Evolutionary conservation across 2,113 vertebrate species (phyloP).

Genomic region (Pteropus alecto): DNA sequence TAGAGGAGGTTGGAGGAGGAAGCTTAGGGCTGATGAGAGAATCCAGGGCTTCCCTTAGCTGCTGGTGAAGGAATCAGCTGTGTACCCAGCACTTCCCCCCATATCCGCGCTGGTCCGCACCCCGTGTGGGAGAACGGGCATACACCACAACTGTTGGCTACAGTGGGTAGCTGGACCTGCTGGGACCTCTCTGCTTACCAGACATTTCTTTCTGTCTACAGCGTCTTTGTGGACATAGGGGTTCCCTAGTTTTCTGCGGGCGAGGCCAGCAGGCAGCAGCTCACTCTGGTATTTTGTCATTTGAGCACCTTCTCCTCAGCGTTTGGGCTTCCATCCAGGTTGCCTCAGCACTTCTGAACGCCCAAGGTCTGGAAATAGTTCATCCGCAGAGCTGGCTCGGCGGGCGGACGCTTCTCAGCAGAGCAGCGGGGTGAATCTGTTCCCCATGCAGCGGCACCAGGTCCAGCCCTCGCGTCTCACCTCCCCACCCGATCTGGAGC

Average conservation of each 20-base stretch:
- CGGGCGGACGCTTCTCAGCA: background rate
- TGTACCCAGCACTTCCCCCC: background rate
- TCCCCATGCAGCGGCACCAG: rapidly evolving
- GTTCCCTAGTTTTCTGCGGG: background rate
- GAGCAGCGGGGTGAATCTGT: rapidly evolving
- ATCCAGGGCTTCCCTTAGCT: background rate
- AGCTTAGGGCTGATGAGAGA: background rate
- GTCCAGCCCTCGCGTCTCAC: background rate
- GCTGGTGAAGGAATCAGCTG: background rate
- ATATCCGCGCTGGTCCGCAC: rapidly evolving
- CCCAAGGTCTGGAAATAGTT: background rate
- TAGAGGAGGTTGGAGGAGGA: background rate
- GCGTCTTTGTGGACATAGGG: background rate
- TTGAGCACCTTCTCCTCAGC: background rate
- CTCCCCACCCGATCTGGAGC: background rate
- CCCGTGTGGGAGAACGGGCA: rapidly evolving
- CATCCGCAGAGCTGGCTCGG: background rate
- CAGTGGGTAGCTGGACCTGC: background rate
- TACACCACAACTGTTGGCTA: rapidly evolving
- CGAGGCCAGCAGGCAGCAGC: background rate
- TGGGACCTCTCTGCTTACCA: background rate
- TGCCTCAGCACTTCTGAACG: background rate
- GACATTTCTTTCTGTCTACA: background rate
- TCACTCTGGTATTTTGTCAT: background rate
- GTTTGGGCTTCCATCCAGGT: constrained; percentile 19